phyloP scores from a whole-genome alignment of 2,113 vertebrate species.

The Morone saxatilis region DNA sequence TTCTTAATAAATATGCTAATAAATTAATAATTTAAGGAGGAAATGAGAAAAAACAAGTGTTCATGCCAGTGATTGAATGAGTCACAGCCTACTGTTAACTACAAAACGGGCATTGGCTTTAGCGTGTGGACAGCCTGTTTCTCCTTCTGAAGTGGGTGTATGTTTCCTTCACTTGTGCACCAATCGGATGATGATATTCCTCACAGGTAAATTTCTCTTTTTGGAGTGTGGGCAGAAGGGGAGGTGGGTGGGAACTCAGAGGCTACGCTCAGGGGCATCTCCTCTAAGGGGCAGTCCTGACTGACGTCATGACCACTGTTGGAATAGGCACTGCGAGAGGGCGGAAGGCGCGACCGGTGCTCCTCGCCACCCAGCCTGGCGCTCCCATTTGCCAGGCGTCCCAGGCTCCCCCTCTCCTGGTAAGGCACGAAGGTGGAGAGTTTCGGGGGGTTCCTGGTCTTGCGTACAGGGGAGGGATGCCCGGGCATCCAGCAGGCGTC shows the following conservation, averaged over 20 bases:
- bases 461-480: constrained; percentile 94
- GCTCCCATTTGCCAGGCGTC: constrained; percentile 95
- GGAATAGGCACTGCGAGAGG: constrained; percentile 99
- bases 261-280: constrained; percentile 97
- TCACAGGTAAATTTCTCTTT: constrained; percentile 99
- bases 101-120: constrained; percentile 74
- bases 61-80: constrained; percentile 74
- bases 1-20: constrained; percentile 82
- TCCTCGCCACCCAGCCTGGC: constrained; percentile 94
- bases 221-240: constrained; percentile 92
- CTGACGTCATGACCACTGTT: constrained; percentile 94
- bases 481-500: constrained; percentile 99
- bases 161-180: constrained; percentile 69
- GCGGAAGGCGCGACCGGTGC: constrained; percentile 92
- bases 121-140: constrained; percentile 65
- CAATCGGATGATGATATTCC: constrained; percentile 65
- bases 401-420: constrained; percentile 99
- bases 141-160: constrained; percentile 63
- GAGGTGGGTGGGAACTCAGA: constrained; percentile 95
- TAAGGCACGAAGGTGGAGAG: constrained; percentile 99
- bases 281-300: constrained; percentile 97
- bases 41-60: constrained; percentile 75
- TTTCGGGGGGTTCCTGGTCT: constrained; percentile 97
- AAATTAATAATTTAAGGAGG: constrained; percentile 83
- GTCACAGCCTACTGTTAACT: constrained; percentile 72